These are phyloP conservation scores for Drosophila tropicalis DNA, from an alignment of 1,140 invertebrate species.

Conservation along the genomic window DNA sequence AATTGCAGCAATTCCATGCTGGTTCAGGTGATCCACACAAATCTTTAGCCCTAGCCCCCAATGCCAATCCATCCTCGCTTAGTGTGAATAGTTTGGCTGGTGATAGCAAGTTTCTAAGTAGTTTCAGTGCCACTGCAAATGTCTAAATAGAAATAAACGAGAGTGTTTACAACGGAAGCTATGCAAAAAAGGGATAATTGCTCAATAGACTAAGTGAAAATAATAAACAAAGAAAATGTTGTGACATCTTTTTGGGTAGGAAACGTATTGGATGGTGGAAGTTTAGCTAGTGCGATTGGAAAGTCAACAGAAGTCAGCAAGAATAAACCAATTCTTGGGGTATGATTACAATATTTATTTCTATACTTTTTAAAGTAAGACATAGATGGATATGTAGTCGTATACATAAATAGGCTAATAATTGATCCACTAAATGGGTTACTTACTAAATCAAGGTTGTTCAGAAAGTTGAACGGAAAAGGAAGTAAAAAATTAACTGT, in stretches of 20 bases:
- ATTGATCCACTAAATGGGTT: too few relatives aligned
- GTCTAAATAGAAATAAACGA: constrained; percentile 49
- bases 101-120: constrained; percentile 79
- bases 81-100: constrained; percentile 66
- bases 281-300: neutral
- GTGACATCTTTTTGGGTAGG: constrained; percentile 4
- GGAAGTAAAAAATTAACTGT: too few relatives aligned
- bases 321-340: too few relatives aligned
- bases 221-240: constrained; percentile 20
- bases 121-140: constrained; percentile 72
- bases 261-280: neutral
- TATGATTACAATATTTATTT: too few relatives aligned
- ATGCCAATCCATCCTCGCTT: constrained; percentile 46
- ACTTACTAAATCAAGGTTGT: too few relatives aligned
- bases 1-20: constrained; percentile 60
- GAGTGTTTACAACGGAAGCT: neutral
- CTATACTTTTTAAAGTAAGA: neutral
- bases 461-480: too few relatives aligned
- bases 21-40: constrained; percentile 68
- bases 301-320: too few relatives aligned
- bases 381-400: neutral
- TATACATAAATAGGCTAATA: neutral
- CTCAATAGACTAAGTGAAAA: constrained; percentile 55
- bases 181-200: constrained; percentile 40
- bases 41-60: constrained; percentile 52